A percentile compares a stretch with the other conserved stretches of the same genome.
Conservation (phyloP, 1,140 invertebrate genomes). For the Neotoxoptera formosana region DNA sequence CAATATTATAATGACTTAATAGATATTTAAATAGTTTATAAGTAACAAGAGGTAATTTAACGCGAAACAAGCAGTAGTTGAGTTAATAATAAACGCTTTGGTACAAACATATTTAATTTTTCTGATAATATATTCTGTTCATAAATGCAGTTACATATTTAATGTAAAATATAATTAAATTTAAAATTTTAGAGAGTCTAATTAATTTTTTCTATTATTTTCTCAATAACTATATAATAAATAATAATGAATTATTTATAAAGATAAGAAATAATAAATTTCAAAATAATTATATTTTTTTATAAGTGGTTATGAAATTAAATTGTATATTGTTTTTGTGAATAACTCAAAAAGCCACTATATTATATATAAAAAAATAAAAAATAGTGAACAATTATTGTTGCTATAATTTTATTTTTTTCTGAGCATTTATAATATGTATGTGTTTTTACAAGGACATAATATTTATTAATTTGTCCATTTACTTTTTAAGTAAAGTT, state of each 20-base stretch:
- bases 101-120: not conserved
- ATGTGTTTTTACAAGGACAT: conserved; percentile 24
- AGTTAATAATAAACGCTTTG: not conserved
- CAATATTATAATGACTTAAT: conserved; percentile 2
- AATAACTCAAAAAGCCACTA: not conserved
- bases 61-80: not conserved
- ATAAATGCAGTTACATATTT: not conserved
- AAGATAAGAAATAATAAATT: not conserved
- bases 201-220: not conserved
- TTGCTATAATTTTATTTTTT: not conserved
- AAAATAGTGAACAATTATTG: not conserved
- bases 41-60: not conserved
- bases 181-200: not conserved
- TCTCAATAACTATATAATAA: not conserved
- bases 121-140: not conserved
- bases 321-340: not conserved
- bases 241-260: conserved; percentile 5
- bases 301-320: not conserved
- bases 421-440: not conserved
- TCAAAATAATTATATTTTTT: conserved; percentile 1
- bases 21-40: not conserved
- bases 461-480: not conserved
- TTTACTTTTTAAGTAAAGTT: conserved; percentile 32
- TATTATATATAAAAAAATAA: not conserved
- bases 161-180: not conserved